These are phyloP conservation scores for Drosophila atroscutellata DNA, from an alignment of 2,888 invertebrate species.

Conservation along the genomic window DNA sequence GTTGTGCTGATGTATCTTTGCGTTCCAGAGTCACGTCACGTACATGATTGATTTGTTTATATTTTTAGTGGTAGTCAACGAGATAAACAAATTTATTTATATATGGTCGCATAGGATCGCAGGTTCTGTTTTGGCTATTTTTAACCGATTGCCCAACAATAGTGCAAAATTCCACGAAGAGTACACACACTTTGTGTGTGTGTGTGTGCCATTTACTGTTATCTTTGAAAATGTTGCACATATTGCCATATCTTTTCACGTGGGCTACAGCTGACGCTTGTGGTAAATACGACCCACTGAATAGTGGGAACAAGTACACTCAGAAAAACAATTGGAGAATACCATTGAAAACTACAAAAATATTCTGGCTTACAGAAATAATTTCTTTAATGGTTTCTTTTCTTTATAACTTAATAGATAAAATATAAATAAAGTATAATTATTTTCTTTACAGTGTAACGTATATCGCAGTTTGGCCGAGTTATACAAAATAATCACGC, in stretches of 20 bases:
- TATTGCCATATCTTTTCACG: slow-evolving; percentile 53
- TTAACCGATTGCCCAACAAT: slow-evolving; percentile 38
- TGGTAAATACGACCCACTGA: slow-evolving; percentile 23
- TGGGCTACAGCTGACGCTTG: slow-evolving; percentile 26
- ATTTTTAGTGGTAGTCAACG: slow-evolving; percentile 30
- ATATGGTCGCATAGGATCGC: not conserved
- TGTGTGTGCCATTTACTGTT: not conserved
- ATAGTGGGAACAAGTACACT: not conserved
- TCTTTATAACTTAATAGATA: not conserved
- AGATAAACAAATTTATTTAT: slow-evolving; percentile 46
- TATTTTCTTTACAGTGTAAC: not conserved
- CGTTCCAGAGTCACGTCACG: slow-evolving; percentile 5
- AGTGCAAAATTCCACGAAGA: slow-evolving; percentile 42
- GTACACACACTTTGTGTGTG: not conserved
- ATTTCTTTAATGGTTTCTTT: not conserved
- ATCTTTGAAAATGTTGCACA: not conserved
- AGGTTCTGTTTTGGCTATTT: slow-evolving; percentile 34
- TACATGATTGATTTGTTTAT: slow-evolving; percentile 65
- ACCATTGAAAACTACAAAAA: not conserved
- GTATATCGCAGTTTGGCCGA: not conserved
- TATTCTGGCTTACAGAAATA: fast-evolving
- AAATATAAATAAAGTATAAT: not conserved
- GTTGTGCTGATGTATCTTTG: slow-evolving; percentile 21
- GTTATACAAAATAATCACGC: slow-evolving; percentile 19
- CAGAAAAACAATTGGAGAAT: not conserved